Evolutionary conservation across 2,113 vertebrate genomes (phyloP).

Genomic region (Benitochromis conjunctus): DNA sequence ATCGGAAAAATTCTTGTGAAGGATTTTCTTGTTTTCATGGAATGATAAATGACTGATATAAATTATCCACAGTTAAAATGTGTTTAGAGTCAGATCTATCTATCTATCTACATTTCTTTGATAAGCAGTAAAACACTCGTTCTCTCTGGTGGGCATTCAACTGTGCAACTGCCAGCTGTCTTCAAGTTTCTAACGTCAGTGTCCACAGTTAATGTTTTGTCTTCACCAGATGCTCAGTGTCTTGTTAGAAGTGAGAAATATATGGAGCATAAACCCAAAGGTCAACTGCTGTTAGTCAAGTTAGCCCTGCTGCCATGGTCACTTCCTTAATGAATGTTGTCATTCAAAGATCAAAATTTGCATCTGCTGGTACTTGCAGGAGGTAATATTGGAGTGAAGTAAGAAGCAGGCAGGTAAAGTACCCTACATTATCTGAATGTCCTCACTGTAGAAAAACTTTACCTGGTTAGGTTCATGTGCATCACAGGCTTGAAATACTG

Average conservation of each 20-base stretch:
- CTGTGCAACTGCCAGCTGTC: not conserved
- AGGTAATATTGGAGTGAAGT: not conserved
- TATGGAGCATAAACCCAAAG: not conserved
- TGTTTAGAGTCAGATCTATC: no score
- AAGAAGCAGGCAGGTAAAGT: not conserved
- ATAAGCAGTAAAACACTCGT: not conserved
- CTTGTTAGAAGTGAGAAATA: not conserved
- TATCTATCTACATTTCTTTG: not conserved
- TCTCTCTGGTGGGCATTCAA: not conserved
- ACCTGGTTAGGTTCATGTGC: not conserved
- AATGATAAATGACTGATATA: no score
- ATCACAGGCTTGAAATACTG: not conserved
- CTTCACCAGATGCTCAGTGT: not conserved
- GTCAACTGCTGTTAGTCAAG: not conserved
- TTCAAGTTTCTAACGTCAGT: not conserved
- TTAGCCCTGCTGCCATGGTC: not conserved
- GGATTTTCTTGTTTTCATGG: no score
- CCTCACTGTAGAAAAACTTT: not conserved
- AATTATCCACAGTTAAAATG: no score
- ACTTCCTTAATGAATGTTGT: not conserved
- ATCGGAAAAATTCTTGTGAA: not conserved
- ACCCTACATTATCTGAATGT: not conserved
- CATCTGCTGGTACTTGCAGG: not conserved
- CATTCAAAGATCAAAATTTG: not conserved
- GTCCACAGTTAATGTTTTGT: not conserved